Evolutionary conservation across 2,113 vertebrate genomes (phyloP).

Genomic region (Pycnonotus jocosus): DNA sequence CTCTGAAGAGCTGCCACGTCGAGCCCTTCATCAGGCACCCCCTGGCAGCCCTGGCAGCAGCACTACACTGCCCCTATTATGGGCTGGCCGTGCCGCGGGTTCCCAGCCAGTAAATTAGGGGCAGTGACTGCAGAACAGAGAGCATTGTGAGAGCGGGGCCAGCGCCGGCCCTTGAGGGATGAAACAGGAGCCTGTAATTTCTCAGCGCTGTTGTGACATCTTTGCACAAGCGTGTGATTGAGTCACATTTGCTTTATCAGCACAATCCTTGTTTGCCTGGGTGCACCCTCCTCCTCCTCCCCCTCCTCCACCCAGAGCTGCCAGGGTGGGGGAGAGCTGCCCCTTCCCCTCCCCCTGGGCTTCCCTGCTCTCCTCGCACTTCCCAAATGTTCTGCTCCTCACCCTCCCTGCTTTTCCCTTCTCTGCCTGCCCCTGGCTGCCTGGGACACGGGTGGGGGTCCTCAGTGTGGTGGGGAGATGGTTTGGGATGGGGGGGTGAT

Average conservation of each 20-base stretch:
- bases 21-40: not conserved
- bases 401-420: not conserved
- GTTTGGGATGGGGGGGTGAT: not conserved
- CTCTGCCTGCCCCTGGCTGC: not conserved
- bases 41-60: not conserved
- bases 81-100: not conserved
- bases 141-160: slow-evolving; percentile 36
- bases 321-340: not conserved
- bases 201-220: slow-evolving; percentile 69
- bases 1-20: not conserved
- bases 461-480: not conserved
- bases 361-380: not conserved
- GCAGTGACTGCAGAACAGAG: slow-evolving; percentile 55
- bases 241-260: slow-evolving; percentile 69
- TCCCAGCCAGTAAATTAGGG: slow-evolving; percentile 65
- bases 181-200: slow-evolving; percentile 68
- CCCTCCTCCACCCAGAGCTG: not conserved
- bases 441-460: not conserved
- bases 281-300: not conserved
- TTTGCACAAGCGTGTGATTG: slow-evolving; percentile 69
- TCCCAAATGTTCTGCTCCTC: not conserved
- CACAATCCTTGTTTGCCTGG: slow-evolving; percentile 63
- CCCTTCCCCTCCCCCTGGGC: not conserved
- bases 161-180: slow-evolving; percentile 46
- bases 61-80: not conserved